Evolutionary conservation across 2,797 vertebrate species (phyloP).

Genomic region (Microtus agrestis): DNA sequence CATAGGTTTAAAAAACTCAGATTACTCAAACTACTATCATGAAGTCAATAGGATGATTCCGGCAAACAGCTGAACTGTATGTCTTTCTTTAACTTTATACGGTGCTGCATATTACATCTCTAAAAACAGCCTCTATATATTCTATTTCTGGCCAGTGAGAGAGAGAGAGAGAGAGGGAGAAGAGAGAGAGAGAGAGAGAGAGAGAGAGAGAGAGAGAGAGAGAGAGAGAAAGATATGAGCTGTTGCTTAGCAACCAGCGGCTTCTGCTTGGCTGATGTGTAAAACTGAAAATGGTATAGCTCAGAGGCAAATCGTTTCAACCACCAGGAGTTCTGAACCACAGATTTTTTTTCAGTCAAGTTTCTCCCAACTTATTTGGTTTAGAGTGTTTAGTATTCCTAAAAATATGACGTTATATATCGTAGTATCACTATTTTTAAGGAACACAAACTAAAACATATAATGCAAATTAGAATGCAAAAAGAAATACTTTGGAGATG

Average conservation of each 20-base stretch:
- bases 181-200: conserved; percentile 15
- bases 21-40: conserved; percentile 41
- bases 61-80: conserved; percentile 48
- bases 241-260: conserved; percentile 84
- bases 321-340: conserved; percentile 58
- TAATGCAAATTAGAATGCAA: conserved; percentile 61
- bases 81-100: conserved; percentile 54
- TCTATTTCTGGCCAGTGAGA: conserved; percentile 76
- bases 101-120: conserved; percentile 38
- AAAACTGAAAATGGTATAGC: conserved; percentile 82
- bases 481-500: conserved; percentile 32
- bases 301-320: conserved; percentile 76
- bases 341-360: conserved; percentile 42
- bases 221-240: conserved; percentile 47
- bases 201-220: no score
- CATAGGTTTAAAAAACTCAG: neutral
- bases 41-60: conserved; percentile 65
- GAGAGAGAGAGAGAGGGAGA: neutral
- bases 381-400: conserved; percentile 56
- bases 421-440: conserved; percentile 30
- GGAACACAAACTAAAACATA: conserved; percentile 67
- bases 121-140: conserved; percentile 34
- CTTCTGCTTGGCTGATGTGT: conserved; percentile 68
- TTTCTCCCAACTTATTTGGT: conserved; percentile 54
- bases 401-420: neutral